Evolutionary conservation across 1,140 invertebrate genomes (phyloP), one percentile per base, ranked within the genome.

Genomic region (Heliconius melpomene): DNA sequence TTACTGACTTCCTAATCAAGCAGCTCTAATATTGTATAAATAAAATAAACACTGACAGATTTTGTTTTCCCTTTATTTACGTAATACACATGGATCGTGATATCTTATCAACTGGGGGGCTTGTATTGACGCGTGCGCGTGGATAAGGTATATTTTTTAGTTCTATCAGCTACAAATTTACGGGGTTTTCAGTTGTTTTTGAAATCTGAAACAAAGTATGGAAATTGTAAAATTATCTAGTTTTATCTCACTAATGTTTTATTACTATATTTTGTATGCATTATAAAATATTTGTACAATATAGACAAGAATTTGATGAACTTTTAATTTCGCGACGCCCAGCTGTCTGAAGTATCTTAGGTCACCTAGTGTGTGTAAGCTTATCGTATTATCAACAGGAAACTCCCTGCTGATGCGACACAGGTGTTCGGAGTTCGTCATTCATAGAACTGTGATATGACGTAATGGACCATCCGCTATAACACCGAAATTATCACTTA

Each of bases 301-400:
- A 36, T 50, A 66, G 40, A 46, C 23, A 74, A 71, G 77, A 76
- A 83, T 83, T 81, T 79, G 81, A 81, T 79, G 80, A 79, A 50
- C 72, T 57, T 50, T 57, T 71, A 36, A 76, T 78, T 79, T 79
- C 78, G 52, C 50, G 52, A 74, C 82, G 82, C 79, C 82, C 46
- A 50, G 80, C 82, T 46, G 82, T 82, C 82, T 84, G 78, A 52
- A 74, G 60, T 54, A 54, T 50, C 74, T 79, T 77, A 50, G 79
- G 79, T 79, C 74, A 79, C 76, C 79, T 79, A 78, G 29, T 75
- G 72, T 60, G 57, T 66, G 60, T 26, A 66, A 36, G 23, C 70
- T 80, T 82, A 73, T 70, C 46, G 20, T n/a, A 71, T 81, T 88
- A 91, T 88, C 89, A 85, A 86, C 88, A 88, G 90, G 90, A 91